Evolutionary conservation across 2,888 invertebrate species (phyloP), one percentile per base, ranked within the genome.

Genomic region (Tetanocera ferruginea): DNA sequence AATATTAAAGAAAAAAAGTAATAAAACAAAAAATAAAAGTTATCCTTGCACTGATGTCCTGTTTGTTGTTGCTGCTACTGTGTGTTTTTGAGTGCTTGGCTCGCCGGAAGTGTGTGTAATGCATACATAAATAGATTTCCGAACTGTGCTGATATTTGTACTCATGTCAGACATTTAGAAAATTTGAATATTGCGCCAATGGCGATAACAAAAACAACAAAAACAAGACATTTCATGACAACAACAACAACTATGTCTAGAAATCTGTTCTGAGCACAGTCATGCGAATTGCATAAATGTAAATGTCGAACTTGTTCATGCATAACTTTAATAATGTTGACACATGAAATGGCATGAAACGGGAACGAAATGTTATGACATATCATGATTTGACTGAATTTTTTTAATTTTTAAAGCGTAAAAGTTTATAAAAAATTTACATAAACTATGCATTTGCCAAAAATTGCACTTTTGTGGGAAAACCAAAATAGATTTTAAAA

Each of bases 131-230:
- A 72, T 77, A 79, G 69, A 79, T 76, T 76, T 76, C 31, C 57
- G 60, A 34, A 31, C 72, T 69, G 49, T 34, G n/a, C 25, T 17
- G 43, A 55, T 37, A 69, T 69, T 25, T 37, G 66, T 23, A 51
- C n/a, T 49, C 69, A 43, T 43, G 43, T 43, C 43, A 43, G 43
- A 43, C 43, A 43, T 43, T 43, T 43, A 43, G 11, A 28, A 67
- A 19, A 34, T 52, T 52, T 31, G 14, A 86, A 85, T 84, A 85
- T 86, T 82, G 81, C 82, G 84, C 81, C 73, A 67, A 25, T 34
- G 64, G 62, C 55, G 34, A 71, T 14, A 57, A 51, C 23, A 66
- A 67, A n/a, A 51, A 37, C 43, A 67, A 67, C 66, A 67, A 67
- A 43, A 43, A 37, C 37, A n/a, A 14, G 17, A 11, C 3, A 66